Conservation (phyloP, 2,113 vertebrate genomes). For the Origma solitaria region DNA sequence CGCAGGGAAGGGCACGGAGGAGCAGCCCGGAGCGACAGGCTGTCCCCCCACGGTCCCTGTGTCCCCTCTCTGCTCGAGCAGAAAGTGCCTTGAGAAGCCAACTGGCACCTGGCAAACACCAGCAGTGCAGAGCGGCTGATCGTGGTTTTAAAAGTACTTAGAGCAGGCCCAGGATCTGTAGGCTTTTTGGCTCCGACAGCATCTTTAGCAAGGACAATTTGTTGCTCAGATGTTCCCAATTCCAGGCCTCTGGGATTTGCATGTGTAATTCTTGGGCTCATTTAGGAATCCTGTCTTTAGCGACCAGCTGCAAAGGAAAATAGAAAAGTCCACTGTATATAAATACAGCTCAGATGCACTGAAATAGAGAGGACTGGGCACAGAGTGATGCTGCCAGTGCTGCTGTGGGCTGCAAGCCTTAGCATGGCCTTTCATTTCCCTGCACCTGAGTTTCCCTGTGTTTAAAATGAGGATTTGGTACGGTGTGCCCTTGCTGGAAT, state of each 20-base stretch:
- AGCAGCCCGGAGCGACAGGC: background rate
- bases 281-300: slow-evolving; percentile 17
- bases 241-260: slow-evolving; percentile 19
- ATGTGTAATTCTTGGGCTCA: slow-evolving; percentile 35
- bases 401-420: background rate
- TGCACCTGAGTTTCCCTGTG: background rate
- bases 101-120: background rate
- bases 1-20: background rate
- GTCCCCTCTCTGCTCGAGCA: background rate
- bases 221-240: slow-evolving; percentile 46
- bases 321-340: background rate
- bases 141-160: background rate
- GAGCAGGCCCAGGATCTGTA: background rate
- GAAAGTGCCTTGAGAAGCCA: background rate
- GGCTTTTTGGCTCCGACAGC: slow-evolving; percentile 2
- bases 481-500: background rate
- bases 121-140: background rate
- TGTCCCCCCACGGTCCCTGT: background rate
- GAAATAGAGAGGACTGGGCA: background rate
- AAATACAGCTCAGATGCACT: background rate
- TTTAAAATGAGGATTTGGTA: background rate
- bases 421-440: background rate
- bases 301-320: background rate
- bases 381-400: background rate
- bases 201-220: slow-evolving; percentile 40